phyloP scores from a whole-genome alignment of 2,888 invertebrate genomes.

The Suillia variegata region DNA sequence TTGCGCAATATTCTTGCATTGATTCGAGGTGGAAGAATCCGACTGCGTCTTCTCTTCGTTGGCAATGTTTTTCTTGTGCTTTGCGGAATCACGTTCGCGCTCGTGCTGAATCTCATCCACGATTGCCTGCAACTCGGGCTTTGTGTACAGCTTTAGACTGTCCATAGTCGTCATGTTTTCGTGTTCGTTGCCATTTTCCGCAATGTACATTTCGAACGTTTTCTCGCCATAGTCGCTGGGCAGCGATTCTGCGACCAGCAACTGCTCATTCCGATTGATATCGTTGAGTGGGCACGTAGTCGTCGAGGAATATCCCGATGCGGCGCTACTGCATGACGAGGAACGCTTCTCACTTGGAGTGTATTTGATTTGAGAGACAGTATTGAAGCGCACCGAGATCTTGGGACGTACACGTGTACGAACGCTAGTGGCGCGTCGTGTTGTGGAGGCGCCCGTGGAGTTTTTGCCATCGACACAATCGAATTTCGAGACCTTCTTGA shows the following conservation, averaged over 20 bases:
- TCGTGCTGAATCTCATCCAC: conserved; percentile 55
- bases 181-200: conserved; percentile 67
- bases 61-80: conserved; percentile 55
- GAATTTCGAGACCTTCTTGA: conserved; percentile 57
- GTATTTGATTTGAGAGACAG: conserved; percentile 59
- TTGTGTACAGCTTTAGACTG: conserved; percentile 66
- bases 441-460: conserved; percentile 63
- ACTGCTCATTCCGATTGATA: conserved; percentile 34
- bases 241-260: conserved; percentile 43
- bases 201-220: conserved; percentile 67
- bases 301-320: conserved; percentile 18
- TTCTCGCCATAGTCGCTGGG: conserved; percentile 63
- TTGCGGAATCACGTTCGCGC: conserved; percentile 37
- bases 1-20: conserved; percentile 66
- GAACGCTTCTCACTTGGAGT: conserved; percentile 53
- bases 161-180: conserved; percentile 67
- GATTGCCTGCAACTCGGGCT: conserved; percentile 52
- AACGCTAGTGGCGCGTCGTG: conserved; percentile 70
- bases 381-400: conserved; percentile 59
- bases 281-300: conserved; percentile 40
- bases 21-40: conserved; percentile 50
- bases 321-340: conserved; percentile 28
- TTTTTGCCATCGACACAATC: conserved; percentile 38
- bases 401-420: conserved; percentile 64
- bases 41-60: conserved; percentile 48